These are phyloP conservation scores for Odobenus rosmarus DNA, from an alignment of 2,113 vertebrate genomes.

Conservation along the genomic window DNA sequence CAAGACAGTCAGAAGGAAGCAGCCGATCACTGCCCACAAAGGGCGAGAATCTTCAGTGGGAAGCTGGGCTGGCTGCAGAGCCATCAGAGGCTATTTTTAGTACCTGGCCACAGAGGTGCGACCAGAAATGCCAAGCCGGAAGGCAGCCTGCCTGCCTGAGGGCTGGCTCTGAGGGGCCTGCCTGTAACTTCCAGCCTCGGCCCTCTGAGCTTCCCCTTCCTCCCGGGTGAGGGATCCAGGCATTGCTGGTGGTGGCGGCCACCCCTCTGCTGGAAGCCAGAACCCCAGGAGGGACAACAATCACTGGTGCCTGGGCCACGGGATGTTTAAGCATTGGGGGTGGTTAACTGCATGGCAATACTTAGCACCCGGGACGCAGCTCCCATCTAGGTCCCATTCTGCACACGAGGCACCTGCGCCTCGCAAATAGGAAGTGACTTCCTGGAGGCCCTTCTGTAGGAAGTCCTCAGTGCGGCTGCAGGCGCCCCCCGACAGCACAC, in stretches of 20 bases:
- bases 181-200: not conserved
- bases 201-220: not conserved
- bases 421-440: not conserved
- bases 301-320: too few relatives aligned
- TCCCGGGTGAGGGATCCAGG: not conserved
- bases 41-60: conserved; percentile 46
- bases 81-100: conserved; percentile 77
- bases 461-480: not conserved
- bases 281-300: not conserved
- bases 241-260: not conserved
- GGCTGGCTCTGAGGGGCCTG: not conserved
- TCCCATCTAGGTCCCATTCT: not conserved
- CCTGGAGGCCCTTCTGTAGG: not conserved
- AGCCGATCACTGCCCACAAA: conserved; percentile 66
- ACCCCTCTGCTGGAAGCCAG: not conserved
- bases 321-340: not conserved
- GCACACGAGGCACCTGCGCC: not conserved
- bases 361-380: too few relatives aligned
- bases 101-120: conserved; percentile 49
- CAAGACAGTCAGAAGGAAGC: conserved; percentile 70
- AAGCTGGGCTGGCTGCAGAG: conserved; percentile 60
- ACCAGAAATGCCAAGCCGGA: conserved; percentile 69
- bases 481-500: not conserved
- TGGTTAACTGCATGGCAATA: not conserved
- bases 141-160: not conserved